Evolutionary conservation across 2,113 vertebrate genomes (phyloP).

Genomic region (Elgaria multicarinata): DNA sequence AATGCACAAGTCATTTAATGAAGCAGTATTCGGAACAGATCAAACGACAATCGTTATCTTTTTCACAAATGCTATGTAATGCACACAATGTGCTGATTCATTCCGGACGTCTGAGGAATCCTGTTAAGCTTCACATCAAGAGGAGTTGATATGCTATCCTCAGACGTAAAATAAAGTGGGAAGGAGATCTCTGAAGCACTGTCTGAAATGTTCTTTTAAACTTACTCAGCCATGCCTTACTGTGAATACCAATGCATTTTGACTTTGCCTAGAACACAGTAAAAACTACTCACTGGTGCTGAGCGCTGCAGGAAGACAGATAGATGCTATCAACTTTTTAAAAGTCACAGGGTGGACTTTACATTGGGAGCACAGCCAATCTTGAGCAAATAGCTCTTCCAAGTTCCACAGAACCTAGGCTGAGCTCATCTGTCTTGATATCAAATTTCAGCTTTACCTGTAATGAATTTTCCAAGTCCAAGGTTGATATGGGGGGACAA

Average conservation of each 20-base stretch:
- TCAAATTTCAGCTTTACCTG: conserved; percentile 7
- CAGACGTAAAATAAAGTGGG: not conserved
- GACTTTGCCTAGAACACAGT: not conserved
- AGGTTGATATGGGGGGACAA: conserved; percentile 37
- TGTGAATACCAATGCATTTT: not conserved
- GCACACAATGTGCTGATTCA: not conserved
- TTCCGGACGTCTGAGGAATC: not conserved
- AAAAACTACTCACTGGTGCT: not conserved
- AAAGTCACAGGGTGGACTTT: conserved; percentile 7
- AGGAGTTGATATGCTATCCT: not conserved
- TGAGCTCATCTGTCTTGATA: conserved; percentile 20
- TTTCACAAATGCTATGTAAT: not conserved
- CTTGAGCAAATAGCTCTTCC: conserved; percentile 26
- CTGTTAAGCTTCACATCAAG: not conserved
- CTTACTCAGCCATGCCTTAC: not conserved
- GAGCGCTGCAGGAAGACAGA: conserved; percentile 12
- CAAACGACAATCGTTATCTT: not conserved
- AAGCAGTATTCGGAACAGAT: not conserved
- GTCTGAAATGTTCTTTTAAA: conserved; percentile 7
- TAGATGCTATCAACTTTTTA: conserved; percentile 2
- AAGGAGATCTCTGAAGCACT: not conserved
- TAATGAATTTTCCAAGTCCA: conserved; percentile 44
- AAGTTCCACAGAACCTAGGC: conserved; percentile 21
- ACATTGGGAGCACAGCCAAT: not conserved
- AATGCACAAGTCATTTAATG: not conserved